These are phyloP conservation scores for Erythrolamprus reginae DNA, from an alignment of 2,113 vertebrate species.

Conservation along the genomic window DNA sequence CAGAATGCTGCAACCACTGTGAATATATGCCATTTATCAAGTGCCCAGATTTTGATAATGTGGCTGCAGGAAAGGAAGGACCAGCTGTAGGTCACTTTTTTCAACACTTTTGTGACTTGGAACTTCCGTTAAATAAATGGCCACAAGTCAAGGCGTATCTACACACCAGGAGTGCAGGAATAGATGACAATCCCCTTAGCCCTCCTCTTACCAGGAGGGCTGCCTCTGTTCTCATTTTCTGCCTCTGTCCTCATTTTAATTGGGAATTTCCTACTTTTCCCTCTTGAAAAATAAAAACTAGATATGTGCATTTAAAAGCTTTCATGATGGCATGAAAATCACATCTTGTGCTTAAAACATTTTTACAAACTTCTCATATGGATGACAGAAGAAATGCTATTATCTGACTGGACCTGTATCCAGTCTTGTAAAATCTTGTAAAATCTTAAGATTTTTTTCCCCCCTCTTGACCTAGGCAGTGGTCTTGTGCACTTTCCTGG, in stretches of 20 bases:
- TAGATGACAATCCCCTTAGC: not conserved
- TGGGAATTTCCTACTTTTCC: not conserved
- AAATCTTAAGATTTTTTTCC: not conserved
- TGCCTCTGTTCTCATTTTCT: not conserved
- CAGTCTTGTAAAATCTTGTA: no score
- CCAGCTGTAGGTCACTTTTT: not conserved
- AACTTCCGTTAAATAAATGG: not conserved
- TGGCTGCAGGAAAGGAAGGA: not conserved
- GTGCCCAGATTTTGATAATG: not conserved
- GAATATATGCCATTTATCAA: not conserved
- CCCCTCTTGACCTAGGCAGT: slow-evolving; percentile 76
- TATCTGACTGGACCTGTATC: not conserved
- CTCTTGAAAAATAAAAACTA: not conserved
- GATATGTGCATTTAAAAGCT: not conserved
- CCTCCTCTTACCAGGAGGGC: not conserved
- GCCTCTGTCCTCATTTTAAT: not conserved
- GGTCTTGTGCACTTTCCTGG: slow-evolving; percentile 86
- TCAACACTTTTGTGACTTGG: not conserved
- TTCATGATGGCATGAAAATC: not conserved
- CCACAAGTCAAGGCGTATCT: not conserved
- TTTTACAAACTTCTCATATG: not conserved
- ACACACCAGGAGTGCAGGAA: not conserved
- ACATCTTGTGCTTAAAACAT: not conserved
- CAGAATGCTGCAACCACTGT: not conserved
- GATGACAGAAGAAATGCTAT: slow-evolving; percentile 6